phyloP scores from a whole-genome alignment of 2,797 vertebrate species.

The Pristis pectinata region DNA sequence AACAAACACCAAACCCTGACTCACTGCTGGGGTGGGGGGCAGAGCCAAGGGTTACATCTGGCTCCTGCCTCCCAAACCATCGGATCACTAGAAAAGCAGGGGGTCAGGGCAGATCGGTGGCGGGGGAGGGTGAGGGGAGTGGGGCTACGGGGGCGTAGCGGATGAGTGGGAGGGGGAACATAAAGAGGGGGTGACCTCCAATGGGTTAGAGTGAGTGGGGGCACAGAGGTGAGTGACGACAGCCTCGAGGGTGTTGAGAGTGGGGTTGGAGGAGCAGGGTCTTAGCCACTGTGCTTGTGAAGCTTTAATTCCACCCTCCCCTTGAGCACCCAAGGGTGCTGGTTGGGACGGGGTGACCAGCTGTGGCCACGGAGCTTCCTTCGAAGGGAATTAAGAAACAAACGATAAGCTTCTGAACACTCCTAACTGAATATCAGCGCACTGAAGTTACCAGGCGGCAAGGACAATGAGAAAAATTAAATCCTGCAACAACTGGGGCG shows the following conservation, averaged over 20 bases:
- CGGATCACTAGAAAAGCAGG: too few relatives aligned
- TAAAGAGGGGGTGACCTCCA: too few relatives aligned
- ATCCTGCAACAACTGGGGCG: neutral
- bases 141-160: too few relatives aligned
- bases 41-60: too few relatives aligned
- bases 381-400: neutral
- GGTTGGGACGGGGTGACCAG: neutral
- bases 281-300: neutral
- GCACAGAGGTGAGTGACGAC: neutral
- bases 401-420: neutral
- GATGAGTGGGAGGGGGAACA: too few relatives aligned
- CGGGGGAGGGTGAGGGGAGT: constrained; percentile 41
- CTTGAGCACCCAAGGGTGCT: neutral
- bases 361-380: neutral
- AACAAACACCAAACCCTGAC: too few relatives aligned
- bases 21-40: too few relatives aligned
- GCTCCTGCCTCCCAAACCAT: too few relatives aligned
- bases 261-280: neutral
- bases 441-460: neutral
- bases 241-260: neutral
- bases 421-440: neutral
- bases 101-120: constrained; percentile 50
- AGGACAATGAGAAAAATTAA: neutral
- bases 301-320: neutral
- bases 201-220: constrained; percentile 37